Percentiles rank a stretch among this genome's conserved stretches.
These are phyloP conservation scores for Desoria tigrina DNA, from an alignment of 2,888 invertebrate species.

Conservation along the genomic window DNA sequence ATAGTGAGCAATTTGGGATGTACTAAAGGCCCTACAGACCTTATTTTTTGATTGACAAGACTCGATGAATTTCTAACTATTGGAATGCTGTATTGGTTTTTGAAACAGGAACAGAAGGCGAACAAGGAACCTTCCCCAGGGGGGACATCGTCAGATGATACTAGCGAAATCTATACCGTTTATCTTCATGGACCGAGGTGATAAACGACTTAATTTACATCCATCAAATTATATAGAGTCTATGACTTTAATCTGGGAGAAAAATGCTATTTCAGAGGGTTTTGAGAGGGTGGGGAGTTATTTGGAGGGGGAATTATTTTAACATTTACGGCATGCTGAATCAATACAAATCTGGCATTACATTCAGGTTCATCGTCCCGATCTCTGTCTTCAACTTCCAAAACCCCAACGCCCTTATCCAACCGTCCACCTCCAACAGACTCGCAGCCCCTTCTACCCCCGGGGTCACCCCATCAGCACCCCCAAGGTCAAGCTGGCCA, in stretches of 20 bases:
- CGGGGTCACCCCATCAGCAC: slow-evolving; percentile 20
- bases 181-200: slow-evolving; percentile 48
- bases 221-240: too few relatives aligned
- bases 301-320: too few relatives aligned
- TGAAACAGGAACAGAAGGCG: slow-evolving; percentile 3
- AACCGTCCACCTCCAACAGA: neutral
- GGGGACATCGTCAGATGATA: slow-evolving; percentile 36
- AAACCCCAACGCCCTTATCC: slow-evolving; percentile 9
- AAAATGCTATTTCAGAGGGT: too few relatives aligned
- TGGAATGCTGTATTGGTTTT: neutral
- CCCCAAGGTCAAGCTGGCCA: slow-evolving; percentile 51
- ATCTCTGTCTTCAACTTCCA: slow-evolving; percentile 48
- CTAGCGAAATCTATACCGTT: slow-evolving; percentile 50
- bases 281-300: too few relatives aligned
- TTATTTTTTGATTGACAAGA: too few relatives aligned
- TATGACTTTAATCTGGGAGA: too few relatives aligned
- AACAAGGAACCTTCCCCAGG: slow-evolving; percentile 2
- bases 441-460: slow-evolving; percentile 16
- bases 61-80: neutral
- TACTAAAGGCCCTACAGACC: too few relatives aligned
- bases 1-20: too few relatives aligned
- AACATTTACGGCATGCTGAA: too few relatives aligned
- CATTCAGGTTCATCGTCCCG: slow-evolving; percentile 51
- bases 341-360: too few relatives aligned
- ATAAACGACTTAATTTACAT: too few relatives aligned